phyloP scores from a whole-genome alignment of 2,888 invertebrate genomes.

The Ypsolopha sequella region DNA sequence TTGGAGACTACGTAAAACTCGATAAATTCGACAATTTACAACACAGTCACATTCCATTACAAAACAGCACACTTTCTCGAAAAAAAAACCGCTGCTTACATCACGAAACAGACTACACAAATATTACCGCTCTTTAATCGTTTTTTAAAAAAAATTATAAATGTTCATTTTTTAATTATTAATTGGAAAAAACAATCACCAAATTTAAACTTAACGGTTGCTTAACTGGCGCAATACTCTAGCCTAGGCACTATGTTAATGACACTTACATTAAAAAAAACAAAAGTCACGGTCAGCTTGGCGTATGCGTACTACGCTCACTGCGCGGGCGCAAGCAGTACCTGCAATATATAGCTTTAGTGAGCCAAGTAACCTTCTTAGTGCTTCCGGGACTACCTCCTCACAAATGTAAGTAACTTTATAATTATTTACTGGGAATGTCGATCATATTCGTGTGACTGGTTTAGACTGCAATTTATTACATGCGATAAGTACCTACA shows the following conservation, averaged over 20 bases:
- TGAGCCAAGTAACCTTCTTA: constrained; percentile 41
- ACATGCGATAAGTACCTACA: too few species aligned
- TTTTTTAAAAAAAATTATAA: too few species aligned
- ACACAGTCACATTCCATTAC: too few species aligned
- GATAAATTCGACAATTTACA: too few species aligned
- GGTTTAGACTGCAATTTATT: neutral
- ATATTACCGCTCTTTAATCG: too few species aligned
- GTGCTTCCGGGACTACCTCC: constrained; percentile 45
- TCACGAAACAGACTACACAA: too few species aligned
- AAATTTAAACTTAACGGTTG: neutral
- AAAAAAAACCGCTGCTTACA: too few species aligned
- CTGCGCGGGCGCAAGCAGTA: constrained; percentile 43
- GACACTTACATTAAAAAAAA: constrained; percentile 28
- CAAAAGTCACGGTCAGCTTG: constrained; percentile 34
- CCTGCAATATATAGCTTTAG: constrained; percentile 44
- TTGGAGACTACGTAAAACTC: too few species aligned
- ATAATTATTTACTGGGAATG: neutral
- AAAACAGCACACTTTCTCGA: too few species aligned
- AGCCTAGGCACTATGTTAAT: too few species aligned
- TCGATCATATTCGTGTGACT: neutral
- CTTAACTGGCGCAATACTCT: constrained; percentile 1
- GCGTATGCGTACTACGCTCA: constrained; percentile 20
- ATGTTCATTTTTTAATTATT: too few species aligned
- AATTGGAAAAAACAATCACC: neutral
- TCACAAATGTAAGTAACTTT: neutral